A percentile compares a stretch with the other conserved stretches of the same genome.
Conservation (phyloP, 2,888 invertebrate species). For the Agrotis exclamationis region DNA sequence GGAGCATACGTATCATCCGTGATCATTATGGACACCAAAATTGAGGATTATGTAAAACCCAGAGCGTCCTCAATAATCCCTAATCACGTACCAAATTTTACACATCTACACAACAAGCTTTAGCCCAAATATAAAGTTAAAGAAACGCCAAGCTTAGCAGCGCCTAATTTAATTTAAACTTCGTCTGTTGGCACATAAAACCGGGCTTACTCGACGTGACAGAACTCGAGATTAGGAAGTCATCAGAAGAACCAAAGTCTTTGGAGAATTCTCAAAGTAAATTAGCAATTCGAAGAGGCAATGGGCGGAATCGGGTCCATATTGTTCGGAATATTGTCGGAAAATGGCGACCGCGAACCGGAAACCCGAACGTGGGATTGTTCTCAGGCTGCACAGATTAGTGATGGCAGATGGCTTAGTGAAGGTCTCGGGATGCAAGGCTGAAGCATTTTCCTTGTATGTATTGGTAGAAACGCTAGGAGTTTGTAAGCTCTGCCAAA, state of each 20-base stretch:
- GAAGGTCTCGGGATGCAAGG: background rate
- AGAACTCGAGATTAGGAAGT: slow-evolving; percentile 25
- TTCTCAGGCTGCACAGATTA: background rate
- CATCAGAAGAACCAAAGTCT: slow-evolving; percentile 14
- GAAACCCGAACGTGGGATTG: slow-evolving; percentile 33
- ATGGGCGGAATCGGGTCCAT: slow-evolving; percentile 5
- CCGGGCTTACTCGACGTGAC: slow-evolving; percentile 26
- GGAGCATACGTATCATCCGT: background rate
- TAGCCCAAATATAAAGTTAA: background rate
- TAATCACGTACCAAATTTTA: slow-evolving; percentile 1
- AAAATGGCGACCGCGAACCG: slow-evolving; percentile 1
- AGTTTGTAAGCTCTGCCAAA: background rate
- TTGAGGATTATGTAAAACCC: background rate
- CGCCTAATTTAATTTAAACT: slow-evolving; percentile 43
- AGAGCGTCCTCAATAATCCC: background rate
- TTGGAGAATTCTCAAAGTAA: slow-evolving; percentile 20
- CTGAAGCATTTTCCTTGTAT: background rate
- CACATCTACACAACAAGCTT: slow-evolving; percentile 1
- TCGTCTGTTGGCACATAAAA: slow-evolving; percentile 6
- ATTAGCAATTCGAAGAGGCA: slow-evolving; percentile 27
- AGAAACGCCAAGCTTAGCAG: slow-evolving; percentile 5
- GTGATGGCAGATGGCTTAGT: background rate
- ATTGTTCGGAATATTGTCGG: slow-evolving; percentile 20
- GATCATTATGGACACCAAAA: too few relatives aligned
- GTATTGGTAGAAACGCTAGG: background rate